A percentile compares a stretch with the other conserved stretches of the same genome.
These are phyloP conservation scores for Perizoma affinitatum DNA, from an alignment of 2,888 invertebrate species.

Conservation along the genomic window DNA sequence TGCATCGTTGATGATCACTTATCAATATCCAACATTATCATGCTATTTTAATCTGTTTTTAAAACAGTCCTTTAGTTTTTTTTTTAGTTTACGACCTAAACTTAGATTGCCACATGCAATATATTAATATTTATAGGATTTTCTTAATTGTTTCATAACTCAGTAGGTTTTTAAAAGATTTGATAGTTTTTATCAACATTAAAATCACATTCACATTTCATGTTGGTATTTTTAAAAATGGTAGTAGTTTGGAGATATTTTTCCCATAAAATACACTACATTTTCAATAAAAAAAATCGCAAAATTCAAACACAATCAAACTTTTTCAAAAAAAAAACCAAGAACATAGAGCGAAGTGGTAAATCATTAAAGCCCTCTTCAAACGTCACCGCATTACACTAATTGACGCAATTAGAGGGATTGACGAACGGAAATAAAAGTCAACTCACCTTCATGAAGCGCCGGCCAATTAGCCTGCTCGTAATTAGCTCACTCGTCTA, in stretches of 20 bases:
- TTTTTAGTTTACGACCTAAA: no score
- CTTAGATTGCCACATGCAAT: no score
- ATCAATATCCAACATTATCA: no score
- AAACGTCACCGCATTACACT: slow-evolving; percentile 83
- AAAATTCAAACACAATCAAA: slow-evolving; percentile 36
- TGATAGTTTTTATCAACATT: no score
- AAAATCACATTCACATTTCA: no score
- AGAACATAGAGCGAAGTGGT: slow-evolving; percentile 56
- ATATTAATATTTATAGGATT: no score
- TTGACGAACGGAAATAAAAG: slow-evolving; percentile 84
- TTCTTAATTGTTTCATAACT: no score
- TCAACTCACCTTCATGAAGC: slow-evolving; percentile 84
- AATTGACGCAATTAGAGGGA: slow-evolving; percentile 84
- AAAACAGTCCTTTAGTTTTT: no score
- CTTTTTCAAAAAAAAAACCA: slow-evolving; percentile 53
- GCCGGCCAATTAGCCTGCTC: slow-evolving; percentile 81
- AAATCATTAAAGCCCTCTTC: slow-evolving; percentile 80
- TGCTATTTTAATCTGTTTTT: no score
- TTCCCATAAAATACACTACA: neutral
- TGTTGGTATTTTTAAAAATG: no score
- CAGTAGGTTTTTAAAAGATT: no score
- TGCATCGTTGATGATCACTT: no score
- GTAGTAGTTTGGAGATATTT: neutral
- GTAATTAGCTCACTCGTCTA: slow-evolving; percentile 75
- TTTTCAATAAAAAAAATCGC: neutral